These are phyloP conservation scores for Ptychobarbus kaznakovi DNA, from an alignment of 2,797 vertebrate species.

Conservation along the genomic window DNA sequence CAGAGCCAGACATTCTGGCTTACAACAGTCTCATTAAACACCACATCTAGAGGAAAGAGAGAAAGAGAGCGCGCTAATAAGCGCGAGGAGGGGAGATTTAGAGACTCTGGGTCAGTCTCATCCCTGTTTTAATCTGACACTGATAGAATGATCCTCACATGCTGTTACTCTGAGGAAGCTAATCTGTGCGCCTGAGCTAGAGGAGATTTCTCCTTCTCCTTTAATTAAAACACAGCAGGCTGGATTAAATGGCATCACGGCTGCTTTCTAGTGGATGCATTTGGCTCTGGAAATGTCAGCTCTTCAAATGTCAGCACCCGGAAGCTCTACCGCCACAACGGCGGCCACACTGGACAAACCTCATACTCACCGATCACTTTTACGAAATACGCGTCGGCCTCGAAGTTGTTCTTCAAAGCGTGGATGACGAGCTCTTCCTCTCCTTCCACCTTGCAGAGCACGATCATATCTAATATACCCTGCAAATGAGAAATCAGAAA, in stretches of 20 bases:
- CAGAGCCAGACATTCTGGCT: conserved; percentile 12
- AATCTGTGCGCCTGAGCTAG: conserved; percentile 29
- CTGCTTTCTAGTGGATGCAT: conserved; percentile 53
- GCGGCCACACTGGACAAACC: neutral
- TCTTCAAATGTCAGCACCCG: conserved; percentile 62
- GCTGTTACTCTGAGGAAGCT: conserved; percentile 43
- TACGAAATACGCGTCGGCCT: conserved; percentile 97
- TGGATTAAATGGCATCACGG: conserved; percentile 62
- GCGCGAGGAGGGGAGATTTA: conserved; percentile 50
- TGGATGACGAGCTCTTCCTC: conserved; percentile 84
- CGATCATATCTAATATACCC: conserved; percentile 96
- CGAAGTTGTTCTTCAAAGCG: conserved; percentile 95
- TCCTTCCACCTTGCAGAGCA: conserved; percentile 82
- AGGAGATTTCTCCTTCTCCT: conserved; percentile 34
- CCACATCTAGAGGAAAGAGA: conserved; percentile 50
- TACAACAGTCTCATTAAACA: conserved; percentile 46
- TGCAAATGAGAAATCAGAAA: conserved; percentile 72
- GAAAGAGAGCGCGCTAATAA: conserved; percentile 56
- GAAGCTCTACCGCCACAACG: conserved; percentile 1
- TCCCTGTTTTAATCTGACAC: conserved; percentile 45
- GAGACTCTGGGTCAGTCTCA: conserved; percentile 38
- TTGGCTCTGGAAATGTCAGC: conserved; percentile 64
- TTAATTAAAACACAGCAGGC: conserved; percentile 60
- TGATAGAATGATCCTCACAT: conserved; percentile 46
- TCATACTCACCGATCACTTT: conserved; percentile 96